Conservation (phyloP, 2,113 vertebrate species). For the Sorex fumeus region DNA sequence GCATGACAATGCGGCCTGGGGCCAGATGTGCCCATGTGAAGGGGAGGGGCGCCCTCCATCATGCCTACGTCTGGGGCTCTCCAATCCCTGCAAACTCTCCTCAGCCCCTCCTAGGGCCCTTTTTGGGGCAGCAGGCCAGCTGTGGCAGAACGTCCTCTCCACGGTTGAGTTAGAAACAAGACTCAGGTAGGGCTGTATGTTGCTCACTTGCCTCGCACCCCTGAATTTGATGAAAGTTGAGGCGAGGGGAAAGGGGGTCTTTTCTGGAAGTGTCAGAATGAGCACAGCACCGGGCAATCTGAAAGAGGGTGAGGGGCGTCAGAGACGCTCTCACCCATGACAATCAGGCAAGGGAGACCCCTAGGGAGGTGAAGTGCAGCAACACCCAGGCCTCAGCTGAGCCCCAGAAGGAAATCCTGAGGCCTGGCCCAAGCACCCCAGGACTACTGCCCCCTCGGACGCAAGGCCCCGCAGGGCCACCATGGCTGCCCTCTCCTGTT, state of each 20-base stretch:
- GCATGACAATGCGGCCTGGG: too few species aligned
- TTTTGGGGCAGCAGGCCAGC: background rate
- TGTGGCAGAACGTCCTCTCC: background rate
- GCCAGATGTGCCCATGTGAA: background rate
- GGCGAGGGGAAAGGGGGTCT: too few species aligned
- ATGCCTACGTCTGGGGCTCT: too few species aligned
- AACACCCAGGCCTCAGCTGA: background rate
- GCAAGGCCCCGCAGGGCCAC: background rate
- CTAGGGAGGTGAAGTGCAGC: background rate
- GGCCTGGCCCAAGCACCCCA: background rate
- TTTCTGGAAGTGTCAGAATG: background rate
- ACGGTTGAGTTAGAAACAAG: background rate
- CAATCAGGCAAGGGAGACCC: background rate
- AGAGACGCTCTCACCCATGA: too few species aligned
- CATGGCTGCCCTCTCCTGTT: too few species aligned
- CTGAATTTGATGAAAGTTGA: too few species aligned
- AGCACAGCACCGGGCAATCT: background rate
- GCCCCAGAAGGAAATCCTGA: background rate
- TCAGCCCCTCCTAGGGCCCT: too few species aligned
- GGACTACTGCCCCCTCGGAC: background rate
- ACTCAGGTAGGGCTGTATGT: background rate
- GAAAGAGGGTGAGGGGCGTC: background rate
- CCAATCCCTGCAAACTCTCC: background rate
- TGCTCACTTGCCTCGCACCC: too few species aligned
- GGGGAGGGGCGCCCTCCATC: too few species aligned